These are phyloP conservation scores for Arizona elegans DNA, from an alignment of 2,113 vertebrate species.

Conservation along the genomic window DNA sequence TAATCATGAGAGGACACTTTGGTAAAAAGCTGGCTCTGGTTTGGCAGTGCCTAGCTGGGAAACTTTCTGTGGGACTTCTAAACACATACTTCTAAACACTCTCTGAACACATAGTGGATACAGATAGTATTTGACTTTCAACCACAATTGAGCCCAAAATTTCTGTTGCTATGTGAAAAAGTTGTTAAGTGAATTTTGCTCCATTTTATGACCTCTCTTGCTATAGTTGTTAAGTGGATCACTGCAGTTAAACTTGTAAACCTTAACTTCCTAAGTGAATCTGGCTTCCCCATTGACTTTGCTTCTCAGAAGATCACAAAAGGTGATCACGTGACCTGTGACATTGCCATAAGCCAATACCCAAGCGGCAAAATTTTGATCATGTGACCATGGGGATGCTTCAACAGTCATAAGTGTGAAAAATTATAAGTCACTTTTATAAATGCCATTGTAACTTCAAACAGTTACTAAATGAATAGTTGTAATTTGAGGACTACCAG, in stretches of 20 bases:
- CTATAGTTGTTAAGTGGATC: background rate
- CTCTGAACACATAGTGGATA: background rate
- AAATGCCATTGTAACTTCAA: background rate
- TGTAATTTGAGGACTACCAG: no score
- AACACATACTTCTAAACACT: background rate
- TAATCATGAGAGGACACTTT: background rate
- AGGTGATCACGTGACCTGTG: background rate
- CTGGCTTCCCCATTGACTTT: background rate
- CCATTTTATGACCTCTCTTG: no score
- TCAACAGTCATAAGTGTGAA: background rate
- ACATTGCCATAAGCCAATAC: background rate
- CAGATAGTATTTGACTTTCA: background rate
- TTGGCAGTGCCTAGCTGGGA: background rate
- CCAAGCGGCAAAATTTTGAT: background rate
- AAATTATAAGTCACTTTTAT: background rate
- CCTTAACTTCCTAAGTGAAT: background rate
- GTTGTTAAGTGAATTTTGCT: background rate
- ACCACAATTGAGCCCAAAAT: background rate
- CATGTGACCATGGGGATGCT: background rate
- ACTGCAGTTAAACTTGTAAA: background rate
- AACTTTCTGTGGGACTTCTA: background rate
- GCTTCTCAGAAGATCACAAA: background rate
- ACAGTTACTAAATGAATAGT: background rate
- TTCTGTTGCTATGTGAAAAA: background rate
- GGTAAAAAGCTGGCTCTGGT: background rate